Evolutionary conservation across 2,113 vertebrate genomes (phyloP).

Genomic region (Piaya cayana): DNA sequence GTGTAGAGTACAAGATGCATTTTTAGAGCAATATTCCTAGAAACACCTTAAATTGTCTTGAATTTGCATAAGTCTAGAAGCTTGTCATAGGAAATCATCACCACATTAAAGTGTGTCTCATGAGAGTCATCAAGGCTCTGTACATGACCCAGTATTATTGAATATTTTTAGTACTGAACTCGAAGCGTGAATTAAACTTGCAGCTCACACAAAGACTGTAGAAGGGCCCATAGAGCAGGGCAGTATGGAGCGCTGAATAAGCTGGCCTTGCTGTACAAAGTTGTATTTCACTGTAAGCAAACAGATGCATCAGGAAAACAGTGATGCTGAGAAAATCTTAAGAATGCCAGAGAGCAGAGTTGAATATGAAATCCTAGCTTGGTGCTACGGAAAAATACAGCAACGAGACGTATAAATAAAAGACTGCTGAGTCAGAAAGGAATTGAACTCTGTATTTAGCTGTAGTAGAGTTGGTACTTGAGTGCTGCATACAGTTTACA

Average conservation of each 20-base stretch:
- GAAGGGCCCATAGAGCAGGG: not conserved
- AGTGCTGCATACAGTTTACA: not conserved
- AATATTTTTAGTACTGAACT: not conserved
- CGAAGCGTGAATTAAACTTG: not conserved
- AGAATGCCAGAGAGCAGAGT: not conserved
- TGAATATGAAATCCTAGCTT: not conserved
- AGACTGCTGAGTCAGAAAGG: not conserved
- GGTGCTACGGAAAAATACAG: not conserved
- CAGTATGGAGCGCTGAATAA: not conserved
- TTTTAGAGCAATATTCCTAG: slow-evolving; percentile 5
- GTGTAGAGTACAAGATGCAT: not conserved
- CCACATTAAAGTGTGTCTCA: not conserved
- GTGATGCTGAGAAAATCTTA: not conserved
- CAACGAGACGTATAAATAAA: not conserved
- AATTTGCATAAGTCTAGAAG: slow-evolving; percentile 4
- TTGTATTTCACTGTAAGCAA: not conserved
- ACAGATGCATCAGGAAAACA: not conserved
- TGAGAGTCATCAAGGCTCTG: not conserved
- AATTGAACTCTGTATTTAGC: not conserved
- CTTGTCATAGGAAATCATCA: not conserved
- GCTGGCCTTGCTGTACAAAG: not conserved
- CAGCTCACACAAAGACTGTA: not conserved
- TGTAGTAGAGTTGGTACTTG: not conserved
- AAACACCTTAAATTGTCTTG: not conserved
- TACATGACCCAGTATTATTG: not conserved